Evolutionary conservation across 2,797 vertebrate genomes (phyloP).

Genomic region (Yasuhikotakia modesta): DNA sequence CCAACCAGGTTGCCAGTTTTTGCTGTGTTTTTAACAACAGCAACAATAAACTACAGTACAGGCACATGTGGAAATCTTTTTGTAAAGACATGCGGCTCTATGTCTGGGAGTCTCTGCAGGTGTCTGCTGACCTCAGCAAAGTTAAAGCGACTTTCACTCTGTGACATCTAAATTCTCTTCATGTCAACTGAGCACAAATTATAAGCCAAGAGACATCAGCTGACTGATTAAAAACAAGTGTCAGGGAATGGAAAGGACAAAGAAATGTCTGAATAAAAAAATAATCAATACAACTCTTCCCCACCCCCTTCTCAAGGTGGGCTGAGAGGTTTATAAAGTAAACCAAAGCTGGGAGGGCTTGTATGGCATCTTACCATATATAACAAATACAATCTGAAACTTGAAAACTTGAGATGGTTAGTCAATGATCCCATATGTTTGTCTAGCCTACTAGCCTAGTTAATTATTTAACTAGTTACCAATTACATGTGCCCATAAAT

Average conservation of each 20-base stretch:
- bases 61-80: slow-evolving; percentile 3
- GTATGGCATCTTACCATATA: neutral
- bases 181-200: slow-evolving; percentile 84
- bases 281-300: slow-evolving; percentile 75
- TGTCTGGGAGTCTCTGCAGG: slow-evolving; percentile 28
- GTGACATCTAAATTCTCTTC: slow-evolving; percentile 75
- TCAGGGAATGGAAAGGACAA: slow-evolving; percentile 81
- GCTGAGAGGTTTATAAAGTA: slow-evolving; percentile 60
- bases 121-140: slow-evolving; percentile 68
- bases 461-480: neutral
- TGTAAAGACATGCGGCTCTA: slow-evolving; percentile 18
- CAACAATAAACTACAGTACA: neutral
- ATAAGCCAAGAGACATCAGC: slow-evolving; percentile 78
- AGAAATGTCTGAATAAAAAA: slow-evolving; percentile 80
- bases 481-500: neutral
- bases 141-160: slow-evolving; percentile 75
- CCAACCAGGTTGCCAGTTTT: neutral
- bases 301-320: slow-evolving; percentile 57
- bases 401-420: neutral
- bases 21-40: neutral
- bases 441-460: no score
- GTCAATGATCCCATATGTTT: neutral
- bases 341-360: slow-evolving; percentile 21
- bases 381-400: neutral
- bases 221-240: slow-evolving; percentile 86